A percentile compares a stretch with the other conserved stretches of the same genome.
Evolutionary conservation across 2,888 invertebrate genomes (phyloP).

Genomic region (Hartigia nigra): DNA sequence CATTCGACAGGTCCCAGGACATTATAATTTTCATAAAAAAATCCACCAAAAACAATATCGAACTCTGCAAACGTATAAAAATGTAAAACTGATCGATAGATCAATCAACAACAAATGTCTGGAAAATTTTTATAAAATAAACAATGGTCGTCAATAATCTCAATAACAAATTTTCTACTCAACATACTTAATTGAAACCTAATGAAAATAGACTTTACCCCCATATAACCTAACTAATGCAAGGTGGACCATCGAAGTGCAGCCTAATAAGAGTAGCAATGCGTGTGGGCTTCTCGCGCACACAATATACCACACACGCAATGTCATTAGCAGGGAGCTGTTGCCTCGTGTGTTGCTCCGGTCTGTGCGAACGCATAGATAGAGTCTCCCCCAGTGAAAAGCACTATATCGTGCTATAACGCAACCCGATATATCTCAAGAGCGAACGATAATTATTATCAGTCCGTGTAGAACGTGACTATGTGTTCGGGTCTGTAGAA

Average conservation of each 20-base stretch:
- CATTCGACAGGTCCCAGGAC: not conserved
- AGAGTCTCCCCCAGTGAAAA: not conserved
- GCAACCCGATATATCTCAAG: not conserved
- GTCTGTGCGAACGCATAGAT: not conserved
- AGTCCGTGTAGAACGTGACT: not conserved
- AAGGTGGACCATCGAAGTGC: not conserved
- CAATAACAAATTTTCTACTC: not conserved
- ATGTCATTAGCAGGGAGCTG: not conserved
- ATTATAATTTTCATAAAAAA: not conserved
- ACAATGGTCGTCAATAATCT: not conserved
- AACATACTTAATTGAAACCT: not conserved
- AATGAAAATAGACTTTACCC: not conserved
- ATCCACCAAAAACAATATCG: not conserved
- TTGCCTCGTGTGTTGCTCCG: not conserved
- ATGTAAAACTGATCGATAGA: not conserved
- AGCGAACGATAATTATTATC: constrained; percentile 4
- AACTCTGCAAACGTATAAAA: not conserved
- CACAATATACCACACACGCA: not conserved
- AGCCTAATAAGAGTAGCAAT: not conserved
- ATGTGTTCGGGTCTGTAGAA: constrained; percentile 9
- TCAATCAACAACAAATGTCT: not conserved
- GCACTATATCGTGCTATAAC: not conserved
- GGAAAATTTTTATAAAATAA: not conserved
- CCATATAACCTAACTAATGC: not conserved
- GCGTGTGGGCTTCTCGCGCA: not conserved